Percentiles rank a stretch among this genome's conserved stretches.
Evolutionary conservation across 2,888 invertebrate genomes (phyloP).

Genomic region (Rhogogaster chlorosoma): DNA sequence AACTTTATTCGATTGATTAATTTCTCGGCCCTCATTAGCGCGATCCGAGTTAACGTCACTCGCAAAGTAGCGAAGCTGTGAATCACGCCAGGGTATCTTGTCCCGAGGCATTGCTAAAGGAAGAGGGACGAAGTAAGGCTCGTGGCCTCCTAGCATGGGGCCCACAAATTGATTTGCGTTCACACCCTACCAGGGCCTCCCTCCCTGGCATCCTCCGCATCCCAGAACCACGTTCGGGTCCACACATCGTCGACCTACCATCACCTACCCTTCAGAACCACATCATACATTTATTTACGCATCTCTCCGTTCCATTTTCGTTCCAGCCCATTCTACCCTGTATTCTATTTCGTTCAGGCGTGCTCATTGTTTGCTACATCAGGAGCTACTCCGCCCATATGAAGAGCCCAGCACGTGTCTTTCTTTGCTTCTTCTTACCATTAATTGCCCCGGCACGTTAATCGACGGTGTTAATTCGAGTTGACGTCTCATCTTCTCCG

Average conservation of each 20-base stretch:
- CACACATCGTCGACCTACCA: constrained; percentile 51
- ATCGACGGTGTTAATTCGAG: constrained; percentile 34
- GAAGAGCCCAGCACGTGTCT: constrained; percentile 61
- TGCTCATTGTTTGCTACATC: constrained; percentile 72
- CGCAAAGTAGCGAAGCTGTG: constrained; percentile 61
- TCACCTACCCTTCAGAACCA: constrained; percentile 68
- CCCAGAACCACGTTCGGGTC: constrained; percentile 39
- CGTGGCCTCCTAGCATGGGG: constrained; percentile 68
- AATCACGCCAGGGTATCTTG: constrained; percentile 70
- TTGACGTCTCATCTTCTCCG: background rate
- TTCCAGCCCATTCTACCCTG: constrained; percentile 40
- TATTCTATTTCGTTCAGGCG: constrained; percentile 55
- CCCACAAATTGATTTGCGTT: constrained; percentile 78
- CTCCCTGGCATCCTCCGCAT: background rate
- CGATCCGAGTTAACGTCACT: constrained; percentile 69
- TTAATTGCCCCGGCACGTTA: constrained; percentile 33
- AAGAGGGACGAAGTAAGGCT: constrained; percentile 50
- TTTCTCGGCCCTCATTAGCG: constrained; percentile 59
- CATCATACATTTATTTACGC: constrained; percentile 73
- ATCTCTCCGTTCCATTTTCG: constrained; percentile 64
- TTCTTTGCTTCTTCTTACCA: constrained; percentile 38
- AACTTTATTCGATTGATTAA: constrained; percentile 14
- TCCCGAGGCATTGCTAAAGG: constrained; percentile 70
- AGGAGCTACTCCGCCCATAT: constrained; percentile 59
- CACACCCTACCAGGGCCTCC: constrained; percentile 73